Conservation (phyloP, 2,797 vertebrate genomes). For the Zalophus californianus region DNA sequence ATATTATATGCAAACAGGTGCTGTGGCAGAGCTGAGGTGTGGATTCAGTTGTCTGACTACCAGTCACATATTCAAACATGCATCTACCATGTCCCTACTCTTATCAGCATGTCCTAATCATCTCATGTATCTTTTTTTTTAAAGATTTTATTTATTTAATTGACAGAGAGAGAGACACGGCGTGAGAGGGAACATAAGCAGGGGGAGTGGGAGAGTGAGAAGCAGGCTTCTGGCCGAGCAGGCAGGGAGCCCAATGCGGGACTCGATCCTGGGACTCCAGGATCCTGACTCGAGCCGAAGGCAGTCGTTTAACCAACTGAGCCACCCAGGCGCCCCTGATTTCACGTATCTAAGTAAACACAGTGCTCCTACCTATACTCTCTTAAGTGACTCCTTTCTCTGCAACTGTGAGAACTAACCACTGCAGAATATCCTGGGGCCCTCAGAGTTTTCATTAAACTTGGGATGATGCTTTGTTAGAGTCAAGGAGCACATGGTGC, state of each 20-base stretch:
- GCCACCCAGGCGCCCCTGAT: not conserved
- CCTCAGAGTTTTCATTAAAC: slow-evolving; percentile 49
- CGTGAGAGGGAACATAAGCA: too few relatives aligned
- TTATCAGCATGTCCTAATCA: not conserved
- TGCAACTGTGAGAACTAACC: slow-evolving; percentile 35
- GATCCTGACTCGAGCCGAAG: too few relatives aligned
- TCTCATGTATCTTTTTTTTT: not conserved
- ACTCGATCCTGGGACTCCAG: too few relatives aligned
- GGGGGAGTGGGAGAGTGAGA: too few relatives aligned
- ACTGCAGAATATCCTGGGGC: not conserved
- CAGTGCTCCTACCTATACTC: not conserved
- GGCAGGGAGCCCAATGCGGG: too few relatives aligned
- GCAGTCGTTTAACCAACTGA: too few relatives aligned
- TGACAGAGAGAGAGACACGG: too few relatives aligned
- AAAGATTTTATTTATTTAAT: too few relatives aligned
- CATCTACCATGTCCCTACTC: not conserved
- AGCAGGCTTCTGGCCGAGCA: too few relatives aligned
- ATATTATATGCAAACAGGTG: not conserved
- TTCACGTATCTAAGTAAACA: slow-evolving; percentile 28
- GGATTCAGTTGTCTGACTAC: not conserved
- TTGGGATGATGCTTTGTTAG: not conserved
- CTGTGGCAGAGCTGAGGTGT: slow-evolving; percentile 20
- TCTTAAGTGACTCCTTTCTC: not conserved
- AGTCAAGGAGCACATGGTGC: not conserved
- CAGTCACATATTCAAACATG: not conserved